Conservation (phyloP, 2,113 vertebrate species). For the Crotalus helleri region DNA sequence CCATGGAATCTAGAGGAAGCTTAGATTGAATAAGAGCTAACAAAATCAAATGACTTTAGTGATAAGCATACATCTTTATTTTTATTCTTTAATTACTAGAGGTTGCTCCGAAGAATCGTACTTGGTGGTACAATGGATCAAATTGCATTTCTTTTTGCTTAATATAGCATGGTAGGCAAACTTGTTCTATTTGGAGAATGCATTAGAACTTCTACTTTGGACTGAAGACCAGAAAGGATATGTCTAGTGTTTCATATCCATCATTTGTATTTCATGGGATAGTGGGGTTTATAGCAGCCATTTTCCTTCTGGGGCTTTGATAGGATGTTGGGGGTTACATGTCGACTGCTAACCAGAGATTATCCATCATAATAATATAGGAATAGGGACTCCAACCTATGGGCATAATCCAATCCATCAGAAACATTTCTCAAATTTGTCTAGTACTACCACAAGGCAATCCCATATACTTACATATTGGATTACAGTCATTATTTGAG, state of each 20-base stretch:
- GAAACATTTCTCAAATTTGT: neutral
- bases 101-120: neutral
- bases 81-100: neutral
- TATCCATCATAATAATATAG: neutral
- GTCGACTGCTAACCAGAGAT: neutral
- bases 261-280: neutral
- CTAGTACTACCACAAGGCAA: neutral
- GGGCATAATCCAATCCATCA: neutral
- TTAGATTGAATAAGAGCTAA: neutral
- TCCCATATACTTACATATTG: neutral
- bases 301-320: neutral
- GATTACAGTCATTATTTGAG: neutral
- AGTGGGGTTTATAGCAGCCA: neutral
- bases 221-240: neutral
- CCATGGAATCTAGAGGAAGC: neutral
- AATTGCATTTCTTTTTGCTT: neutral
- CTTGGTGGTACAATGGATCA: neutral
- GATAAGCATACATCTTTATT: neutral
- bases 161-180: neutral
- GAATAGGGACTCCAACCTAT: neutral
- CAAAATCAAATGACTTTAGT: neutral
- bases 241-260: neutral
- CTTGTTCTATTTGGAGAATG: neutral
- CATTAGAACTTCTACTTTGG: neutral
- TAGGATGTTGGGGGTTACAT: neutral